phyloP scores from a whole-genome alignment of 2,888 invertebrate species.

The Sabatieria punctata region DNA sequence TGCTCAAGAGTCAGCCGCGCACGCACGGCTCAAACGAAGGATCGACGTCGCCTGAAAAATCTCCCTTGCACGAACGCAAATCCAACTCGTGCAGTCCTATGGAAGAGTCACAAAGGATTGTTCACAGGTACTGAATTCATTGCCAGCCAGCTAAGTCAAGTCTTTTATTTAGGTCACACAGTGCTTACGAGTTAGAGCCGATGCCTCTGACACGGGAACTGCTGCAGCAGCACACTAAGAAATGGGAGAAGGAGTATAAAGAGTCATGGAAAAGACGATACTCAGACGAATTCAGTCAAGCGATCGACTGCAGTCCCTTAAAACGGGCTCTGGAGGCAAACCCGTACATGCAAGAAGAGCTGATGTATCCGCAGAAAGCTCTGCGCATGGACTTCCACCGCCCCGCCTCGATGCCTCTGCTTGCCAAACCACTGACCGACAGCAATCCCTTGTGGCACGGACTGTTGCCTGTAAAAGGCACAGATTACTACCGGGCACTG shows the following conservation, averaged over 20 bases:
- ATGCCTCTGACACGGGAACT: slow-evolving; percentile 22
- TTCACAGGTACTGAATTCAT: no score
- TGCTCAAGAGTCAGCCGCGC: slow-evolving; percentile 21
- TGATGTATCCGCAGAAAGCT: not conserved
- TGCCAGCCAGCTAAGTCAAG: no score
- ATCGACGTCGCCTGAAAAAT: no score
- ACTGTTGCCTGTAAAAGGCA: no score
- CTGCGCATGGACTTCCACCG: not conserved
- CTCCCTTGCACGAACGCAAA: no score
- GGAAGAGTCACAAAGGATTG: no score
- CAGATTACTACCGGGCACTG: slow-evolving; percentile 16
- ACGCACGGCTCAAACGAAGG: not conserved
- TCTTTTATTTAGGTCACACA: not conserved
- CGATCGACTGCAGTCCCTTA: not conserved
- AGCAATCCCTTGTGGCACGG: no score
- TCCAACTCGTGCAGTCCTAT: no score
- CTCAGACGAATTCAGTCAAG: not conserved
- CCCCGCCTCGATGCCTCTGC: not conserved
- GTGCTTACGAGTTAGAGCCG: not conserved
- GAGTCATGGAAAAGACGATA: slow-evolving; percentile 18
- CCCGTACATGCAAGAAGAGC: not conserved
- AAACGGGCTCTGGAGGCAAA: not conserved
- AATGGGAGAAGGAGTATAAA: slow-evolving; percentile 23
- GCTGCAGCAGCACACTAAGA: slow-evolving; percentile 20
- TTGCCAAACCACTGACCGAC: no score